These are phyloP conservation scores for Drosophila obscura DNA, from an alignment of 1,140 invertebrate species.

Conservation along the genomic window DNA sequence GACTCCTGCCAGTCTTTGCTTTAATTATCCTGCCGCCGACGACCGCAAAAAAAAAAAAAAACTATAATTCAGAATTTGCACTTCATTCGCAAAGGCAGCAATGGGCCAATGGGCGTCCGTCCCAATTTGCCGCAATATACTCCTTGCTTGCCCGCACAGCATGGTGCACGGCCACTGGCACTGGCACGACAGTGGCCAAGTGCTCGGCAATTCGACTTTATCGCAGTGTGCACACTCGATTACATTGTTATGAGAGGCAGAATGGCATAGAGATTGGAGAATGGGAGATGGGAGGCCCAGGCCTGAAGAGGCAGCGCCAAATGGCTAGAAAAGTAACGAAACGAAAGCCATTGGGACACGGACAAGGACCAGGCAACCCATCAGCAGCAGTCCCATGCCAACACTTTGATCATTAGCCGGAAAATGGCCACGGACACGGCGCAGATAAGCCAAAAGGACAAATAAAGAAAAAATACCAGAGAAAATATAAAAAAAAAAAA, in stretches of 20 bases:
- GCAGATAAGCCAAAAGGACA: slow-evolving; percentile 53
- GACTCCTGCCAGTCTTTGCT: slow-evolving; percentile 8
- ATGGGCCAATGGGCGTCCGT: slow-evolving; percentile 18
- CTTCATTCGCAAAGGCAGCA: slow-evolving; percentile 16
- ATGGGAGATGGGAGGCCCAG: neutral
- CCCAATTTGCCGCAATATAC: slow-evolving; percentile 55
- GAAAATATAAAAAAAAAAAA: slow-evolving; percentile 20
- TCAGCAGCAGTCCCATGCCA: slow-evolving; percentile 13
- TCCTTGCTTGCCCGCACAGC: neutral
- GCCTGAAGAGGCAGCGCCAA: slow-evolving; percentile 14
- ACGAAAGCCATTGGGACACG: slow-evolving; percentile 28
- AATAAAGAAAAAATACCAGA: slow-evolving; percentile 22
- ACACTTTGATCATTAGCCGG: slow-evolving; percentile 70
- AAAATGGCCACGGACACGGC: slow-evolving; percentile 55
- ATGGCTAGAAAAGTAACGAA: slow-evolving; percentile 24
- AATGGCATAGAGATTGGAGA: neutral
- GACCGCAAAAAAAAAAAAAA: slow-evolving; percentile 18
- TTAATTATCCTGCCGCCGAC: slow-evolving; percentile 36
- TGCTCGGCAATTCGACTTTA: slow-evolving; percentile 63
- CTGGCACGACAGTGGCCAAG: slow-evolving; percentile 24
- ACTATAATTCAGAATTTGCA: slow-evolving; percentile 65
- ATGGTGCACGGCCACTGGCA: too few species aligned
- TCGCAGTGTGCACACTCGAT: slow-evolving; percentile 71
- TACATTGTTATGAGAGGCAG: slow-evolving; percentile 63
- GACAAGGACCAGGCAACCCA: slow-evolving; percentile 3